These are phyloP conservation scores for Brachionus manjavacas DNA, from an alignment of 1,140 invertebrate species.

Conservation along the genomic window DNA sequence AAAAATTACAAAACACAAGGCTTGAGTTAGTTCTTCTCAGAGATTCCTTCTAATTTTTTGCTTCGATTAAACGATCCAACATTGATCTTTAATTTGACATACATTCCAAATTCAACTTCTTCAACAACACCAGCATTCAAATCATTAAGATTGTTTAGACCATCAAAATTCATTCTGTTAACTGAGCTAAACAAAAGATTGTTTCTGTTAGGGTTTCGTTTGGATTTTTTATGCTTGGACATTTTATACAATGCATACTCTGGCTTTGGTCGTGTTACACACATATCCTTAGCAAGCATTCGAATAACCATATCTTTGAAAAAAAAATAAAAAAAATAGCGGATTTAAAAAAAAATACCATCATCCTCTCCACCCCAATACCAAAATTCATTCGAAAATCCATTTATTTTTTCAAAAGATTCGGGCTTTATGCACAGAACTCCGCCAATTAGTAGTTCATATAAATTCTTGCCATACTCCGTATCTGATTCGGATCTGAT, in stretches of 20 bases:
- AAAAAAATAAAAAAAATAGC: background rate
- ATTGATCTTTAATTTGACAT: background rate
- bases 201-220: background rate
- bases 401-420: conserved; percentile 73
- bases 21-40: no score
- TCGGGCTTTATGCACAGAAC: conserved; percentile 62
- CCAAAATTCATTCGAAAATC: conserved; percentile 81
- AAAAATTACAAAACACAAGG: no score
- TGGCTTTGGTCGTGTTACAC: background rate
- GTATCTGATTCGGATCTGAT: background rate
- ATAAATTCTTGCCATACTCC: conserved; percentile 64
- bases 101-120: background rate
- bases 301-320: conserved; percentile 15
- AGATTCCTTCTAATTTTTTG: background rate
- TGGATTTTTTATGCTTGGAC: background rate
- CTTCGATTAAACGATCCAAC: background rate
- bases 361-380: conserved; percentile 66
- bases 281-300: conserved; percentile 12
- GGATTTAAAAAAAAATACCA: conserved; percentile 37
- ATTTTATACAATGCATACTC: background rate
- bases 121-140: background rate
- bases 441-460: conserved; percentile 75
- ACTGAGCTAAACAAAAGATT: background rate
- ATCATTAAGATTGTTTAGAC: background rate
- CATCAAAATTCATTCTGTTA: background rate